A percentile compares a stretch with the other conserved stretches of the same genome.
phyloP scores from a whole-genome alignment of 2,797 vertebrate genomes.

The Gadopsis marmoratus region DNA sequence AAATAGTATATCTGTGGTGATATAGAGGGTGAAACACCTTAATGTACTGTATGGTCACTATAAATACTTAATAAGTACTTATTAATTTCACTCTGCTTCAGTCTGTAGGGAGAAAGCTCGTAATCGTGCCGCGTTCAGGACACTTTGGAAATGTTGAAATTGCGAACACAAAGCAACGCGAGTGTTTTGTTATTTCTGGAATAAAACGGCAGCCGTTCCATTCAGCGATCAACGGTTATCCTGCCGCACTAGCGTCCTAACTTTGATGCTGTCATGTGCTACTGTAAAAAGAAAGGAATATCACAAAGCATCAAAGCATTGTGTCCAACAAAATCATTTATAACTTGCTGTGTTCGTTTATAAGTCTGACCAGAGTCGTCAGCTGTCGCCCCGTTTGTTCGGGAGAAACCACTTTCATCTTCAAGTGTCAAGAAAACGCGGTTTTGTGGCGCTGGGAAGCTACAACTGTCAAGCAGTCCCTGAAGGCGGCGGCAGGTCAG shows the following conservation, averaged over 20 bases:
- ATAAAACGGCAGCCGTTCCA: not conserved
- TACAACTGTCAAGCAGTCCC: not conserved
- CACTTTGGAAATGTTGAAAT: not conserved
- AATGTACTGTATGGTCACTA: not conserved
- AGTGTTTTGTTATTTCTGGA: not conserved
- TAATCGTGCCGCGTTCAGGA: not conserved
- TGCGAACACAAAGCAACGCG: not conserved
- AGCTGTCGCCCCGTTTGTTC: not conserved
- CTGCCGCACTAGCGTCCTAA: not conserved
- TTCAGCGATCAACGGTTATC: not conserved
- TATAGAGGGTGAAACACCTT: not conserved
- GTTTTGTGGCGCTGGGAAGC: accelerated
- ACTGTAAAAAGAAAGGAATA: not conserved
- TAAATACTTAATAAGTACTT: not conserved
- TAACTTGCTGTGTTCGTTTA: not conserved
- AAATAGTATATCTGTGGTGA: not conserved
- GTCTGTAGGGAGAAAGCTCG: not conserved
- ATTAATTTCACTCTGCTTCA: not conserved
- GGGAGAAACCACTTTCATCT: not conserved
- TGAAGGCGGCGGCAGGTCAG: not conserved
- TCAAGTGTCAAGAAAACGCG: not conserved
- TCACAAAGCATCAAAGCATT: not conserved
- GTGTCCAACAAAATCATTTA: not conserved
- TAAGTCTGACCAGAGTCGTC: not conserved
- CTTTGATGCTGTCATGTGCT: not conserved